Base-by-base conservation (phyloP, 2,797 vertebrate genomes). In the Rhabdophis nuchalis region DNA sequence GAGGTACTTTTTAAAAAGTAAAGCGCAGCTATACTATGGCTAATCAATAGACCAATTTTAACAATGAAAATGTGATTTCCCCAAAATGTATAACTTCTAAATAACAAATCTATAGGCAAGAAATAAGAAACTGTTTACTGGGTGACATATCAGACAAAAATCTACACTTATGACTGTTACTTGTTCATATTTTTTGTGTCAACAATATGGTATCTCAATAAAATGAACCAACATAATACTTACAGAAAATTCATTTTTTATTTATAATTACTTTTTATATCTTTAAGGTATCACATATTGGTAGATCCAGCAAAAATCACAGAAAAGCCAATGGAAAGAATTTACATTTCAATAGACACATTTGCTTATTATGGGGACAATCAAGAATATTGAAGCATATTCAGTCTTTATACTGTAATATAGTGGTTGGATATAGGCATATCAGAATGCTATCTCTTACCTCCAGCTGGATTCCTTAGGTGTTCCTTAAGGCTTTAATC, bases 401-500 rank as follows among this genome's bases (percentile, higher is more conserved):
- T 1, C 0, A 60, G 0, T 86, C 90, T 86, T 10, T 88, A 54
- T 41, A 90, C 11, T 61, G 4, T 61, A 61, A 94, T 56, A 12
- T 91, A 95, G 88, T 53, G 12, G 86, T 12, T 94, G 72, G 0
- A 20, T 89, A 10, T 29, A 90, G 88, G 0, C 46, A n/a, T 53
- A 46, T 91, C 92, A 91, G 36, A 91, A 94, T 93, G 88, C 72
- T 52, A 58, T 90, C 53, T 85, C 13, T 77, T 88, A 58, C 68
- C 13, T 88, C 41, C 82, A 16, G 10, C 92, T 91, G 91, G 88
- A 52, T 82, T 91, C 82, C 4, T 87, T 11, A n/a, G 6, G 64
- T 94, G 82, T 14, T 90, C 41, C 92, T 93, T 72, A 36, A 94
- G 93, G 91, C 25, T 86, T 27, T 93, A 95, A 93, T 68, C 90